Percentiles rank a stretch among this genome's conserved stretches.
Conservation (phyloP, 2,888 invertebrate species). For the Cancer borealis region DNA sequence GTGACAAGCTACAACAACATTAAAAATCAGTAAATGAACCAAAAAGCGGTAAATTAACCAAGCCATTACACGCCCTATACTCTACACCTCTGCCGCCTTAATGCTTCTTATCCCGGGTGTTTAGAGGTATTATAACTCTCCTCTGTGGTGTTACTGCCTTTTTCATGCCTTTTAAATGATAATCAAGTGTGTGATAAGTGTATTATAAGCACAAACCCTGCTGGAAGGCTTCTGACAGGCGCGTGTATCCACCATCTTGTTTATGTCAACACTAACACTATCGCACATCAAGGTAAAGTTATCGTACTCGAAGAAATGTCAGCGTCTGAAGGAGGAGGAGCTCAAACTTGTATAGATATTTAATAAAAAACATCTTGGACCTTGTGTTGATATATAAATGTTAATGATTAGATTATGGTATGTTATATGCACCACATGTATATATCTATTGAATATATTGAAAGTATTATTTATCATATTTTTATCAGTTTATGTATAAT, state of each 20-base stretch:
- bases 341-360: not conserved
- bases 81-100: not conserved
- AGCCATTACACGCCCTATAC: not conserved
- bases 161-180: not conserved
- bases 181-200: not conserved
- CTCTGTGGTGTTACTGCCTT: not conserved
- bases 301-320: not conserved
- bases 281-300: not conserved
- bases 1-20: constrained; percentile 36
- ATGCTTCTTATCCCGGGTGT: not conserved
- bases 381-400: not conserved
- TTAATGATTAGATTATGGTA: not conserved
- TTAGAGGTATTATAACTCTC: not conserved
- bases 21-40: not conserved
- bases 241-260: constrained; percentile 77
- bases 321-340: not conserved
- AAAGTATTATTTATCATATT: not conserved
- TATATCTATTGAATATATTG: not conserved
- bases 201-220: constrained; percentile 67
- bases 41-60: not conserved
- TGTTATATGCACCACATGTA: not conserved
- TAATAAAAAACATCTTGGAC: not conserved
- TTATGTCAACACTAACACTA: constrained; percentile 48
- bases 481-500: not conserved
- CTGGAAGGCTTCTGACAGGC: constrained; percentile 77